Conservation (phyloP, 1,140 invertebrate species). For the Lepidurus packardi region DNA sequence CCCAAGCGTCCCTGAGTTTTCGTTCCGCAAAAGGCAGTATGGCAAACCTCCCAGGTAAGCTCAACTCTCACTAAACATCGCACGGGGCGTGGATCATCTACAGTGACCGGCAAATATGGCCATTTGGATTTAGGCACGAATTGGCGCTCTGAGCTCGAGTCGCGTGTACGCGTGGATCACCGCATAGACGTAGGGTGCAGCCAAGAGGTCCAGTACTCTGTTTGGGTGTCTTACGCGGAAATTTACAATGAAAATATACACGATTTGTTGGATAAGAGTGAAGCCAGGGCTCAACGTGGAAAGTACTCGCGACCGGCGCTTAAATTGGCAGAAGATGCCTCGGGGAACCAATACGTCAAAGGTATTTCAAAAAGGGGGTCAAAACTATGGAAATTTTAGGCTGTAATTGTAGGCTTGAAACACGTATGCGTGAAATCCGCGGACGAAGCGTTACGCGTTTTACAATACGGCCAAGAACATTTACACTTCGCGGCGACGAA, state of each 20-base stretch:
- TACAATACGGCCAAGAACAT: constrained; percentile 71
- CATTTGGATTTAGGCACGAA: neutral
- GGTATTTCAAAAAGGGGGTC: constrained; percentile 42
- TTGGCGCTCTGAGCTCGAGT: neutral
- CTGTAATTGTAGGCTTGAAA: too few species aligned
- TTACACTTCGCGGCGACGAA: constrained; percentile 76
- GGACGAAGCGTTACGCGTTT: constrained; percentile 71
- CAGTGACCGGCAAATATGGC: too few species aligned
- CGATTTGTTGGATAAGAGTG: constrained; percentile 60
- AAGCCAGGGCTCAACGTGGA: constrained; percentile 43
- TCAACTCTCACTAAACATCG: too few species aligned
- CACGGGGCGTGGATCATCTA: too few species aligned
- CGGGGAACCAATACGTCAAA: constrained; percentile 67
- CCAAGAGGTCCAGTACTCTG: constrained; percentile 44
- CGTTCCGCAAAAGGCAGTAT: neutral
- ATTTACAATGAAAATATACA: constrained; percentile 90
- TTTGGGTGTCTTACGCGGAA: constrained; percentile 87
- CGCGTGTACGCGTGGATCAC: neutral
- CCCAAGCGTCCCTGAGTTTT: neutral
- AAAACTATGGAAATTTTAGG: too few species aligned
- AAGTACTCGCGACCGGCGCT: constrained; percentile 47
- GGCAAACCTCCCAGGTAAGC: neutral
- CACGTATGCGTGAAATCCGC: constrained; percentile 66
- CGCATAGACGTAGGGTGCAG: neutral
- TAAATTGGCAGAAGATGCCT: constrained; percentile 54